Conservation (phyloP, 2,888 invertebrate species). For the Drosophila atripex region DNA sequence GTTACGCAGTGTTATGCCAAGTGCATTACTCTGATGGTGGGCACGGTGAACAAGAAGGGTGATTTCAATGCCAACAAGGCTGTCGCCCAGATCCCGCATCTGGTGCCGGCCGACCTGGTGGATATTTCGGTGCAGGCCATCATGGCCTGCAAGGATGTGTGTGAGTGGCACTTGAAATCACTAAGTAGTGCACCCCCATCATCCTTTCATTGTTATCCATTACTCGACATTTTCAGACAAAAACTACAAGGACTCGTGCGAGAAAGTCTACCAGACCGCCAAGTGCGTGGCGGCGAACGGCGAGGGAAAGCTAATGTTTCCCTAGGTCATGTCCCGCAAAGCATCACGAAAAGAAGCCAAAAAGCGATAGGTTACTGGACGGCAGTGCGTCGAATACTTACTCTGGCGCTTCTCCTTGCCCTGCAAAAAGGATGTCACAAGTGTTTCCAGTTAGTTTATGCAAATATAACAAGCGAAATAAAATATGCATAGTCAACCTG, state of each 20-base stretch:
- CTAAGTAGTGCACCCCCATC: not conserved
- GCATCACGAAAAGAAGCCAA: slow-evolving; percentile 9
- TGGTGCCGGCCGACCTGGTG: slow-evolving; percentile 76
- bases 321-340: slow-evolving; percentile 53
- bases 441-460: slow-evolving; percentile 15
- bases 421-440: slow-evolving; percentile 51
- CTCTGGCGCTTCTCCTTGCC: slow-evolving; percentile 80
- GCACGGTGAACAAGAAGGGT: slow-evolving; percentile 81
- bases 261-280: slow-evolving; percentile 73
- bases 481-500: slow-evolving; percentile 75
- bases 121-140: slow-evolving; percentile 66
- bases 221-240: slow-evolving; percentile 66
- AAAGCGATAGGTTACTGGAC: slow-evolving; percentile 7
- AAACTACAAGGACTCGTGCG: slow-evolving; percentile 79
- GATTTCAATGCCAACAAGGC: slow-evolving; percentile 79
- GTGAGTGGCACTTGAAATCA: slow-evolving; percentile 65
- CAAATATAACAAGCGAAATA: slow-evolving; percentile 23
- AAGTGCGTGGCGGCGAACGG: slow-evolving; percentile 79
- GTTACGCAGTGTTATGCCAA: slow-evolving; percentile 78
- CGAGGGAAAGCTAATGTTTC: slow-evolving; percentile 78
- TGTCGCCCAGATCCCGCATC: slow-evolving; percentile 78
- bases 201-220: not conserved
- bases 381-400: slow-evolving; percentile 61
- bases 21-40: slow-evolving; percentile 81
- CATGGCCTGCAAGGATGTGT: slow-evolving; percentile 74